These are phyloP conservation scores for Tenthredo distinguenda DNA, from an alignment of 2,888 invertebrate species.

Conservation along the genomic window DNA sequence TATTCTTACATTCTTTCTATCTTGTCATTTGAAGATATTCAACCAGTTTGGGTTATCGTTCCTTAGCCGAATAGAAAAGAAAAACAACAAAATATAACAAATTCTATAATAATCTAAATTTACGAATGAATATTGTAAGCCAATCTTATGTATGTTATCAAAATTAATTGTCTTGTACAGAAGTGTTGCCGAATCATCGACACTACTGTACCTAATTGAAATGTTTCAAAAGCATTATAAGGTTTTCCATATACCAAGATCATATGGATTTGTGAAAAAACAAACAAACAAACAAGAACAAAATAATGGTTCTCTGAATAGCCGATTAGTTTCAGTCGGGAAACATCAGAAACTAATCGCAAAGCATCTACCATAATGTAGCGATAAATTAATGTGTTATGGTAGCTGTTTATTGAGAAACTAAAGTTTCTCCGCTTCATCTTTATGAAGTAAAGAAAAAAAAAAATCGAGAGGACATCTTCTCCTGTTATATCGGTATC, in stretches of 20 bases:
- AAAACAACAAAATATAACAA: not conserved
- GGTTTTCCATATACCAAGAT: constrained; percentile 40
- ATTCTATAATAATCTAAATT: constrained; percentile 10
- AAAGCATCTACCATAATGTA: constrained; percentile 37
- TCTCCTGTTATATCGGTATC: constrained; percentile 37
- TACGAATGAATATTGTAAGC: constrained; percentile 24
- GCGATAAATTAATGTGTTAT: constrained; percentile 33
- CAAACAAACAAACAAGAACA: not conserved
- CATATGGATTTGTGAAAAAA: constrained; percentile 33
- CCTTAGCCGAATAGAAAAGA: not conserved
- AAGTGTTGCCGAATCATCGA: constrained; percentile 46
- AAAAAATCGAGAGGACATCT: constrained; percentile 4
- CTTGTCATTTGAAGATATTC: constrained; percentile 5
- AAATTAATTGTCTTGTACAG: constrained; percentile 24
- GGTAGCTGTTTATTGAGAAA: constrained; percentile 42
- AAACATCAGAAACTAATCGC: constrained; percentile 28
- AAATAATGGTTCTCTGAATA: constrained; percentile 23
- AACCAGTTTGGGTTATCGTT: not conserved
- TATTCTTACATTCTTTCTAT: not conserved
- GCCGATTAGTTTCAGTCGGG: constrained; percentile 9
- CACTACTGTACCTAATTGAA: constrained; percentile 19
- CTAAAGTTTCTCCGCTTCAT: constrained; percentile 18
- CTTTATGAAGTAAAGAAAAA: not conserved
- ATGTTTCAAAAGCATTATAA: constrained; percentile 29
- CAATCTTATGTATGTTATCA: constrained; percentile 25